Base-by-base conservation (phyloP, 2,888 invertebrate species). In the Coenonympha arcania region DNA sequence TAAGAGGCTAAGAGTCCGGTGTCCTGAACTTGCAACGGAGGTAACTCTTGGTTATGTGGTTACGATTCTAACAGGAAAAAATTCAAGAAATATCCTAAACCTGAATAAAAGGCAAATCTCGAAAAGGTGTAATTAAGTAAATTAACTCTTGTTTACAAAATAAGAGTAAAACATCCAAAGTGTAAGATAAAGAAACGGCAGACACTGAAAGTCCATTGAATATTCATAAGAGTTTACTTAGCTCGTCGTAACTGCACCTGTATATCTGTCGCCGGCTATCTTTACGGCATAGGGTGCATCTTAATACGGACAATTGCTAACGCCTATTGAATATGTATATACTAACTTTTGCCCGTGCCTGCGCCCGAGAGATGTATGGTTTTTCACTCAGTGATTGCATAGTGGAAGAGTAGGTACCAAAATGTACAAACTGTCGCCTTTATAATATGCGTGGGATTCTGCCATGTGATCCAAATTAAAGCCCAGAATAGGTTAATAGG, bases 231-330 rank as follows among this genome's bases (percentile, higher is more conserved):
- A 64, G 65, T 57, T 65, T 64, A 62, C 62, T 65, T 69, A 69
- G 68, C 65, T 26, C 11, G 24, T 26, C 16, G 28, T 42, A 64
- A 59, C 46, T 48, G 56, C 48, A 46, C 57, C 48, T 60, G 49
- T 34, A 40, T 58, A 60, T 60, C 63, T 55, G 59, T 60, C 60
- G 55, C 50, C 48, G 57, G 57, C 62, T 66, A 67, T 73, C 69
- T 76, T 76, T 74, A 78, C 67, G 61, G 63, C 64, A 48, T 53
- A 66, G 76, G 78, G 77, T 77, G 77, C 73, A 78, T 76, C 69
- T 65, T 63, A 78, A 76, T 69, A 66, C 57, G 57, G 63, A 11
- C 30, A 13, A 30, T 22, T 20, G 13, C 11, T 3, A 8, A 20
- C 22, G 13, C 13, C 13, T 5, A 20, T 11, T 22, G 13, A 2